phyloP scores from a whole-genome alignment of 2,888 invertebrate species.

The Phengaris alcon region DNA sequence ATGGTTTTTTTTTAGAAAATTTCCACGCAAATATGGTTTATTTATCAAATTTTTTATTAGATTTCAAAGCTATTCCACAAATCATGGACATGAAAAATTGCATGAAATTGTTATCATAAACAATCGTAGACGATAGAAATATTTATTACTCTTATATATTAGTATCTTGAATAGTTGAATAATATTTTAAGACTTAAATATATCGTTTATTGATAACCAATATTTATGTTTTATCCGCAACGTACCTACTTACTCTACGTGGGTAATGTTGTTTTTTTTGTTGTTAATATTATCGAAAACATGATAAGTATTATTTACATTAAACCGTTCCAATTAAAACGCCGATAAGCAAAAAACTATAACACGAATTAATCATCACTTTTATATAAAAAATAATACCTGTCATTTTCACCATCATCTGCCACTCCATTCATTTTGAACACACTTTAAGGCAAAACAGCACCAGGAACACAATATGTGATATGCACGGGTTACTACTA shows the following conservation, averaged over 20 bases:
- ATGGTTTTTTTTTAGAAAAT: no score
- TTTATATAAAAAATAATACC: neutral
- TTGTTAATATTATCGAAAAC: neutral
- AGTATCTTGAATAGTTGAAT: neutral
- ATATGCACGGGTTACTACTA: constrained; percentile 1
- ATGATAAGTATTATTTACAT: neutral
- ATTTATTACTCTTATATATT: no score
- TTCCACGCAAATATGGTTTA: no score
- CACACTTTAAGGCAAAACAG: constrained; percentile 15
- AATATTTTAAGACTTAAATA: neutral
- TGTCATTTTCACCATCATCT: neutral
- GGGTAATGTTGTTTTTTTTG: neutral
- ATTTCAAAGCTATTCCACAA: no score
- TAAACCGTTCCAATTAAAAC: neutral
- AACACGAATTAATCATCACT: neutral
- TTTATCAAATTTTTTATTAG: no score
- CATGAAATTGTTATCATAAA: no score
- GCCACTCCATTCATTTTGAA: constrained; percentile 1
- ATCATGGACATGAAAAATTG: no score
- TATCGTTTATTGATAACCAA: no score
- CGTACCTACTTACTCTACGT: neutral
- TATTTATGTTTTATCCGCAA: no score
- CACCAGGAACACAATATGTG: constrained; percentile 3
- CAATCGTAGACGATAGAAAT: no score
- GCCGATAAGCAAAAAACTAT: neutral